phyloP scores from a whole-genome alignment of 2,113 vertebrate species.

The Salvelinus fontinalis region DNA sequence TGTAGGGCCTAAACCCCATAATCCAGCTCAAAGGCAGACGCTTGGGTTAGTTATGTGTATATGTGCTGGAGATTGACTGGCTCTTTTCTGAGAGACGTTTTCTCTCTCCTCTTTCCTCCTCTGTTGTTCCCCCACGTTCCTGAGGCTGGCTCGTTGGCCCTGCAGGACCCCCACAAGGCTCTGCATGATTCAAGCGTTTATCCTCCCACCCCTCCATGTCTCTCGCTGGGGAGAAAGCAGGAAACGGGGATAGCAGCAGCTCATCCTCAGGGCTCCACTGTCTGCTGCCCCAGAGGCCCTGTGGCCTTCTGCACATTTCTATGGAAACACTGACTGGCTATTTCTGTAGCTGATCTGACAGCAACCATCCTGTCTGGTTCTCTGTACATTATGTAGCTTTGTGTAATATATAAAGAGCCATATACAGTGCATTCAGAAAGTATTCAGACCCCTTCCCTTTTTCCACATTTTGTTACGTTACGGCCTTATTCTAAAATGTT shows the following conservation, averaged over 20 bases:
- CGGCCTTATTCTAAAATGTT: no score
- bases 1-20: constrained; percentile 57
- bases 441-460: no score
- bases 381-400: no score
- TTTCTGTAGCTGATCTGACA: no score
- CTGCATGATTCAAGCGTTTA: constrained; percentile 47
- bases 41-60: constrained; percentile 38
- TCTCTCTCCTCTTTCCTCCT: constrained; percentile 27
- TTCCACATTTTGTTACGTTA: no score
- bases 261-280: constrained; percentile 27
- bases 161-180: constrained; percentile 34
- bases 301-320: neutral
- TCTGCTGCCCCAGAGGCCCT: constrained; percentile 27
- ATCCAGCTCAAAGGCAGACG: constrained; percentile 48
- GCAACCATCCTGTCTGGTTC: no score
- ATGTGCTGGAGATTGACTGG: constrained; percentile 46
- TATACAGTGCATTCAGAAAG: neutral
- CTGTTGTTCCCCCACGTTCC: constrained; percentile 32
- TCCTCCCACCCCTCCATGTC: constrained; percentile 38
- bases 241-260: neutral
- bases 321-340: no score
- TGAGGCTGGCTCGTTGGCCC: constrained; percentile 30
- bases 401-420: no score
- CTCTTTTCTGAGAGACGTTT: constrained; percentile 35
- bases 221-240: constrained; percentile 25